These are phyloP conservation scores for Nineta flava DNA, from an alignment of 2,888 invertebrate species.

Conservation along the genomic window DNA sequence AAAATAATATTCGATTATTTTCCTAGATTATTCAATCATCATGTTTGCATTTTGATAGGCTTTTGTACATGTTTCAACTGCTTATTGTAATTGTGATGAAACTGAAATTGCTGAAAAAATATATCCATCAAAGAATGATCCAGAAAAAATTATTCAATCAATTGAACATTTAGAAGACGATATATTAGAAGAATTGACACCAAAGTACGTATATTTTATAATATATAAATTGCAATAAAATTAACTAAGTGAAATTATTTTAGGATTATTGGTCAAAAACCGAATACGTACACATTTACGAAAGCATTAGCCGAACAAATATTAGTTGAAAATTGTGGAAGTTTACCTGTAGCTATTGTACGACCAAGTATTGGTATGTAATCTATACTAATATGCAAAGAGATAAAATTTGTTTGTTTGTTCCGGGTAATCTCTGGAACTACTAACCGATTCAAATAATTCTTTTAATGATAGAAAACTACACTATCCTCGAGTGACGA, in stretches of 20 bases:
- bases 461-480: too few relatives aligned
- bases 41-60: conserved; percentile 26
- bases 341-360: conserved; percentile 47
- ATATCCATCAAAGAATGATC: conserved; percentile 35
- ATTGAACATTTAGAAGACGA: conserved; percentile 29
- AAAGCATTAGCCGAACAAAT: conserved; percentile 54
- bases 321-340: conserved; percentile 36
- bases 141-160: conserved; percentile 32
- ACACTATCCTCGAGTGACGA: too few relatives aligned
- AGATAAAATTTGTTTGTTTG: too few relatives aligned
- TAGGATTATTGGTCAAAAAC: conserved; percentile 33
- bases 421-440: too few relatives aligned
- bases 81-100: conserved; percentile 54
- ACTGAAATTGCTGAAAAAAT: conserved; percentile 40
- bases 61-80: conserved; percentile 53
- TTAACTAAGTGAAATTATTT: not conserved
- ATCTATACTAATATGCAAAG: too few relatives aligned
- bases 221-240: not conserved
- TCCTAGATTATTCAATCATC: not conserved
- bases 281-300: conserved; percentile 60
- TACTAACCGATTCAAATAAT: too few relatives aligned
- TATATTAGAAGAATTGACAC: conserved; percentile 28
- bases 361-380: conserved; percentile 37
- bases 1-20: too few relatives aligned
- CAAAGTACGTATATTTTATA: conserved; percentile 15